Evolutionary conservation across 2,888 invertebrate genomes (phyloP), one percentile per base, ranked within the genome.

Genomic region (Phengaris alcon): DNA sequence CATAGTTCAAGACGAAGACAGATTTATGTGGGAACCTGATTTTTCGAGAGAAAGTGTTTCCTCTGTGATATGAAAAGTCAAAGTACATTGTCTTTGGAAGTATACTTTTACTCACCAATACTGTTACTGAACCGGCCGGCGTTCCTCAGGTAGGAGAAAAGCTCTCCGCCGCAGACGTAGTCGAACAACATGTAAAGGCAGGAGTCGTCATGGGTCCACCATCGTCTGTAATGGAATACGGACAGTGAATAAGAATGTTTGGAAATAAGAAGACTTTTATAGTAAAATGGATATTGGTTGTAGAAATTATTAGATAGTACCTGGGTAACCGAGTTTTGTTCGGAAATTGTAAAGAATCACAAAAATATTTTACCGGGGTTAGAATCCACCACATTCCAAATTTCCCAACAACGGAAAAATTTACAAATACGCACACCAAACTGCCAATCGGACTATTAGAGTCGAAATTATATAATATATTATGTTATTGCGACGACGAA

Each of bases 181-280:
- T 99, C 99, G 87, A 99, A 97, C 77, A 99, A 94, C 99, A 99
- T 99, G 93, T 99, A 99, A 79, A 99, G 95, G 87, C 97, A 97
- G 75, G 96, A 95, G 82, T 97, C 96, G 87, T 99, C 99, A 86
- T 97, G 97, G 83, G 97, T 96, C 86, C 97, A 97, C 97, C 98
- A 98, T 83, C 97, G 95, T 91, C 99, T 99, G 94, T 44, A 79
- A 48, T 0, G 48, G 79, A n/a, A 68, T n/a, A 68, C 4, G 13
- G 4, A 12, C 15, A 9, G 35, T 22, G 6, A 35, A 64, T 35
- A 12, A 12, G 10, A 12, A 64, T 35, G 22, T 59, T 57, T 15
- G 57, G 7, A 57, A 7, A 15, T 57, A 13, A 57, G 57, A 15
- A 9, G 8, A 6, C 15, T 57, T 15, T 15, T n/a, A 9, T 57